phyloP scores from a whole-genome alignment of 2,797 vertebrate genomes.

The Brotula barbata region DNA sequence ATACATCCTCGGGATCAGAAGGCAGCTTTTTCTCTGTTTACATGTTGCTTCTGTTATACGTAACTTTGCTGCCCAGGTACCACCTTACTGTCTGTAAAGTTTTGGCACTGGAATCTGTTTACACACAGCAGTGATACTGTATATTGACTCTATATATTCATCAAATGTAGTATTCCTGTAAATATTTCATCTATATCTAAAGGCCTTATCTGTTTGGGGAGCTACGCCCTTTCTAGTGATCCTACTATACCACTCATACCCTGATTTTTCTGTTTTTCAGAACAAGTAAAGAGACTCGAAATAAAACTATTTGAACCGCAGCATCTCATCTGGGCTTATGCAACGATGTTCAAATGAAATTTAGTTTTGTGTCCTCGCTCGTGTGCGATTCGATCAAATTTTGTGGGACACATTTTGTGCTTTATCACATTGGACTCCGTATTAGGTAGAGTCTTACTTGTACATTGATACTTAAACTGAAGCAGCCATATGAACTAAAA shows the following conservation, averaged over 20 bases:
- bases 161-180: constrained; percentile 48
- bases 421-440: constrained; percentile 19
- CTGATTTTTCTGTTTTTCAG: background rate
- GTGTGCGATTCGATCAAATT: background rate
- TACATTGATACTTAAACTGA: constrained; percentile 34
- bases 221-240: constrained; percentile 20
- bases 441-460: constrained; percentile 31
- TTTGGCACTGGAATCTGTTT: constrained; percentile 63
- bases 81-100: constrained; percentile 41
- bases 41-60: constrained; percentile 54
- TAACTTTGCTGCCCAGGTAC: constrained; percentile 37
- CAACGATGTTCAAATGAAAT: constrained; percentile 3
- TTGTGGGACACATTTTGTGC: constrained; percentile 12
- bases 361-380: constrained; percentile 2
- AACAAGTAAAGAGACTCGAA: background rate
- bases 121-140: constrained; percentile 54
- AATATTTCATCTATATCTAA: constrained; percentile 38
- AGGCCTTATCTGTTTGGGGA: constrained; percentile 28
- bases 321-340: background rate
- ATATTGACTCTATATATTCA: constrained; percentile 43
- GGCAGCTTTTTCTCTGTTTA: constrained; percentile 72
- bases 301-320: background rate
- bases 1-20: constrained; percentile 44
- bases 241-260: constrained; percentile 4
- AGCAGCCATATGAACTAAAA: constrained; percentile 64